Base-by-base conservation (phyloP, 2,797 vertebrate genomes). In the Florisuga fusca region DNA sequence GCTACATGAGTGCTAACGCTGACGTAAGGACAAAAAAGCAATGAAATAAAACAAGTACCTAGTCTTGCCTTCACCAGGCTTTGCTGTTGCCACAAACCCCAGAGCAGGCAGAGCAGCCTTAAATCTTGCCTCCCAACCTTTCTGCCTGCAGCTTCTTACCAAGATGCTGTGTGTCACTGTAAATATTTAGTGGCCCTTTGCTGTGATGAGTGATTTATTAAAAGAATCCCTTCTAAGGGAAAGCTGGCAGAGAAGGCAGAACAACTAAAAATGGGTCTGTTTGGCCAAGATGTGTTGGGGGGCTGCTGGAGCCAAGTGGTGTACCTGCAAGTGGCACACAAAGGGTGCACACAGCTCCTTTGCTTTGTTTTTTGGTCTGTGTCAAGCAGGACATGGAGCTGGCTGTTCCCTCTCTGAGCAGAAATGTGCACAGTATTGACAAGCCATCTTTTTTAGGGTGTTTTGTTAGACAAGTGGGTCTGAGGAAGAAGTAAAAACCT, bases 161-260 rank as follows among this genome's bases (percentile, higher is more conserved):
- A 33, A 66, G 45, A 51, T 38, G 48, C 84, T 82, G 26, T 2
- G 3, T 93, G 74, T 68, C 81, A 38, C 17, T 94, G 89, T 92
- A 96, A 93, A 93, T 93, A 91, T 93, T 94, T 93, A 93, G 51
- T 11, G 1, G 43, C 10, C 10, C 85, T 91, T 85, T 92, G 50
- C 90, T 62, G 23, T 15, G 50, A 64, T 69, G 57, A 63, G 76
- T n/a, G 67, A 81, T 81, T 86, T 90, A 50, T 76, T 20, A 67
- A 75, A 27, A 36, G 63, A 46, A 31, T 58, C 62, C 66, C 83
- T 88, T 93, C 29, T 11, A 89, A 89, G 90, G 93, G 54, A 79
- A 84, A 10, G 54, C 45, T 94, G 94, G 74, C 68, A 53, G 69
- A 57, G 76, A 61, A 91, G 57, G 48, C 46, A 26, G 15, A 71